Conservation (phyloP, 2,113 vertebrate genomes). For the Monopterus albus region DNA sequence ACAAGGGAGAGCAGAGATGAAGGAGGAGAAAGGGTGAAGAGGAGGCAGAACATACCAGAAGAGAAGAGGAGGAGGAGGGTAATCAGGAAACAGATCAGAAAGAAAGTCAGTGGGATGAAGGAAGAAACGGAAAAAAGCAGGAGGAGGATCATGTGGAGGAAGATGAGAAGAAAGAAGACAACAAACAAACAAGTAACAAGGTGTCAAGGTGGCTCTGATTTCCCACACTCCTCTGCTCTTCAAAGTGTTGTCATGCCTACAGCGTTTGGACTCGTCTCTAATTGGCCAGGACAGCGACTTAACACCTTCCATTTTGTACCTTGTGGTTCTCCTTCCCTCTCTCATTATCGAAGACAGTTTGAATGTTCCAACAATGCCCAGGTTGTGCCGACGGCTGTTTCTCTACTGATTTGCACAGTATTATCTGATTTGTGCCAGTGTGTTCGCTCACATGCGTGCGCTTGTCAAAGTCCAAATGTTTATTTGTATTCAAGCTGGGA, state of each 20-base stretch:
- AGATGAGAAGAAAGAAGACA: constrained; percentile 28
- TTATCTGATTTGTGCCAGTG: constrained; percentile 32
- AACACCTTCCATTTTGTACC: constrained; percentile 55
- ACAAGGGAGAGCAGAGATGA: background rate
- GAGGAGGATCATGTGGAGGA: constrained; percentile 25
- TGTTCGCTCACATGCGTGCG: background rate
- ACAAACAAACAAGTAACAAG: constrained; percentile 40
- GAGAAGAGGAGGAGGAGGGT: constrained; percentile 15
- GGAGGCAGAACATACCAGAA: constrained; percentile 12
- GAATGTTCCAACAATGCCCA: constrained; percentile 54
- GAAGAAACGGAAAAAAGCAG: constrained; percentile 4
- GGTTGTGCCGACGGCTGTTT: constrained; percentile 33
- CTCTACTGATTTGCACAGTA: constrained; percentile 53
- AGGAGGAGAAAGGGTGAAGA: constrained; percentile 11
- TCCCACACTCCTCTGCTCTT: constrained; percentile 62
- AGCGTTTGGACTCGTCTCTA: constrained; percentile 28
- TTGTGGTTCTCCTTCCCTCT: constrained; percentile 21
- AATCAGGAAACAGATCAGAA: constrained; percentile 50
- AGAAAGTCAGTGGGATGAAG: constrained; percentile 42
- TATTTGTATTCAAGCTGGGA: background rate
- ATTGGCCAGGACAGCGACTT: constrained; percentile 52
- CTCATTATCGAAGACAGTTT: constrained; percentile 51
- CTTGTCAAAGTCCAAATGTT: constrained; percentile 1
- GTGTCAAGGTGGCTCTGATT: constrained; percentile 56
- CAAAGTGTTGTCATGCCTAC: constrained; percentile 65